phyloP scores from a whole-genome alignment of 2,888 invertebrate genomes.

The Hyles lineata region DNA sequence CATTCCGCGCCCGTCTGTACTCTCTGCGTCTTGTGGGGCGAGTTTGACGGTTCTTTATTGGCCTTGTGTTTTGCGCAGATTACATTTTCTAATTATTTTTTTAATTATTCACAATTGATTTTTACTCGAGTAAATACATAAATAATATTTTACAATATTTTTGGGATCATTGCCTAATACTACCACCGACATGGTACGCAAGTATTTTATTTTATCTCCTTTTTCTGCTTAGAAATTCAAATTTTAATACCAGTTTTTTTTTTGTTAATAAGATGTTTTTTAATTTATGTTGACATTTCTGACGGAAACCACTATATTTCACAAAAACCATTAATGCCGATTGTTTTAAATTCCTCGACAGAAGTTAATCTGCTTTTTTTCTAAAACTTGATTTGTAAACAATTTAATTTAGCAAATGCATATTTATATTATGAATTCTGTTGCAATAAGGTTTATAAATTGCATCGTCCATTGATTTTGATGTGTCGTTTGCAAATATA shows the following conservation, averaged over 20 bases:
- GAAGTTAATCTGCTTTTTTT: not conserved
- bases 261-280: no score
- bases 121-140: no score
- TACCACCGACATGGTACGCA: no score
- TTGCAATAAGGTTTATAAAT: not conserved
- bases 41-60: not conserved
- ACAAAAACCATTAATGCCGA: no score
- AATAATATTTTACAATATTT: no score
- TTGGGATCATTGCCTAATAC: no score
- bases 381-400: not conserved
- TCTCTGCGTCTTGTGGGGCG: constrained; percentile 3
- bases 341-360: not conserved
- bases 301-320: no score
- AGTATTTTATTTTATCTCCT: no score
- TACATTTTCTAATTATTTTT: not conserved
- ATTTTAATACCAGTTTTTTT: not conserved
- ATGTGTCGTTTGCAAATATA: not conserved
- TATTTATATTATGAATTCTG: constrained; percentile 1
- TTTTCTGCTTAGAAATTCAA: no score
- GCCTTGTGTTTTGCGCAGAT: not conserved
- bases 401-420: not conserved
- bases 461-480: not conserved
- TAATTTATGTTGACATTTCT: no score
- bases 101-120: not conserved
- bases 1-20: constrained; percentile 63